Percentiles rank a stretch among this genome's conserved stretches.
phyloP scores from a whole-genome alignment of 1,140 invertebrate species.

The Lordiphosa mommai region DNA sequence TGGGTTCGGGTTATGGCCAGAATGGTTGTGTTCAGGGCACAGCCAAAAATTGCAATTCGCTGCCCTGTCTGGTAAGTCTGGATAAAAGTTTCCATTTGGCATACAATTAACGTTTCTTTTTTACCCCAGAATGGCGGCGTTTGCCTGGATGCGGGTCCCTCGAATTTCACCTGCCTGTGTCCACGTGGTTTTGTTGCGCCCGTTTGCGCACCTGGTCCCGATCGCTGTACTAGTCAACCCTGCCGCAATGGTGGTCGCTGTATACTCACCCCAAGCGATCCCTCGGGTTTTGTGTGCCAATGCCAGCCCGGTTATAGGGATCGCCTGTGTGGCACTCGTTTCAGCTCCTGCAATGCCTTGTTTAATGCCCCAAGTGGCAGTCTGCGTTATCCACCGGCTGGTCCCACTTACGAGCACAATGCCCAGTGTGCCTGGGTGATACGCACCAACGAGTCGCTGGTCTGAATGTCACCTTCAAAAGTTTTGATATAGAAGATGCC shows the following conservation, averaged over 20 bases:
- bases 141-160: slow-evolving; percentile 82
- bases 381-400: slow-evolving; percentile 82
- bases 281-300: slow-evolving; percentile 45
- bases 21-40: slow-evolving; percentile 85
- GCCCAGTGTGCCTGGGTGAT: slow-evolving; percentile 92
- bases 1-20: slow-evolving; percentile 89
- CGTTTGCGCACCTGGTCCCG: slow-evolving; percentile 80
- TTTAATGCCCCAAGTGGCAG: slow-evolving; percentile 35
- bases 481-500: slow-evolving; percentile 86
- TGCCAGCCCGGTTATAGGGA: slow-evolving; percentile 59
- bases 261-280: slow-evolving; percentile 80
- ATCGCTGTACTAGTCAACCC: slow-evolving; percentile 85
- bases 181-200: slow-evolving; percentile 58
- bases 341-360: slow-evolving; percentile 57
- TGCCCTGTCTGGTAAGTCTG: slow-evolving; percentile 62
- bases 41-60: slow-evolving; percentile 37
- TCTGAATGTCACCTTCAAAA: slow-evolving; percentile 89
- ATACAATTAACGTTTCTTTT: too few species aligned
- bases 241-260: slow-evolving; percentile 90
- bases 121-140: slow-evolving; percentile 85
- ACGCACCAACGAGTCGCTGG: slow-evolving; percentile 83
- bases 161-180: slow-evolving; percentile 83
- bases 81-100: background rate
- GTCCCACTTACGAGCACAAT: slow-evolving; percentile 80
- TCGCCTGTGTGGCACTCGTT: slow-evolving; percentile 40